Evolutionary conservation across 2,888 invertebrate genomes (phyloP).

Genomic region (Danaus chrysippus): DNA sequence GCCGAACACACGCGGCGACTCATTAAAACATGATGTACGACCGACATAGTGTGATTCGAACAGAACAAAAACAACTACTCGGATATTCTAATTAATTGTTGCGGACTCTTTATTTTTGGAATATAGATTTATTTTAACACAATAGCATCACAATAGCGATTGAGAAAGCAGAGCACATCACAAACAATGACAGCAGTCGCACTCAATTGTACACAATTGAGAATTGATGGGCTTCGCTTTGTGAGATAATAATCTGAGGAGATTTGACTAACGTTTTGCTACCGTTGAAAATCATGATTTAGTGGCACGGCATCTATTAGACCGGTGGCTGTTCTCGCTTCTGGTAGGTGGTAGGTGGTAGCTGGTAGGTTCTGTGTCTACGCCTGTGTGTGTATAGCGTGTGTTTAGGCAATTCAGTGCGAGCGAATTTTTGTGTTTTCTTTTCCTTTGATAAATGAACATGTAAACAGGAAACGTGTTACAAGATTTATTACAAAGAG

Average conservation of each 20-base stretch:
- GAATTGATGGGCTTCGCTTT: conserved; percentile 24
- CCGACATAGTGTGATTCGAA: conserved; percentile 40
- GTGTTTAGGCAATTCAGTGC: conserved; percentile 12
- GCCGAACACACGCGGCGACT: conserved; percentile 67
- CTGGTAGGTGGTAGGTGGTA: not conserved
- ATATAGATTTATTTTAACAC: conserved; percentile 9
- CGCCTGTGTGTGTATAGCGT: conserved; percentile 8
- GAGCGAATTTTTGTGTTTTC: conserved; percentile 5
- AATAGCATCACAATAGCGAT: conserved; percentile 13
- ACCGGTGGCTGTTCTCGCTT: conserved; percentile 18
- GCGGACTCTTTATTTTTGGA: conserved; percentile 11
- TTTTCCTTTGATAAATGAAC: conserved; percentile 6
- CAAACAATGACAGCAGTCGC: conserved; percentile 16
- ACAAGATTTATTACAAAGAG: conserved; percentile 3
- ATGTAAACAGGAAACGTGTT: conserved; percentile 6
- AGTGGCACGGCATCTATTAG: conserved; percentile 42
- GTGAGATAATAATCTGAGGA: conserved; percentile 24
- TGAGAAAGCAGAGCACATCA: conserved; percentile 11
- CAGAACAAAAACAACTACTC: not conserved
- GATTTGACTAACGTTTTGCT: conserved; percentile 32
- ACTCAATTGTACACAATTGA: conserved; percentile 24
- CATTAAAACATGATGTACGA: conserved; percentile 65
- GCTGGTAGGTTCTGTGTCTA: no score
- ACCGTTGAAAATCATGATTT: conserved; percentile 63
- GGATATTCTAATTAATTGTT: conserved; percentile 26